phyloP scores from a whole-genome alignment of 2,113 vertebrate genomes.

The Pluvianellus socialis region DNA sequence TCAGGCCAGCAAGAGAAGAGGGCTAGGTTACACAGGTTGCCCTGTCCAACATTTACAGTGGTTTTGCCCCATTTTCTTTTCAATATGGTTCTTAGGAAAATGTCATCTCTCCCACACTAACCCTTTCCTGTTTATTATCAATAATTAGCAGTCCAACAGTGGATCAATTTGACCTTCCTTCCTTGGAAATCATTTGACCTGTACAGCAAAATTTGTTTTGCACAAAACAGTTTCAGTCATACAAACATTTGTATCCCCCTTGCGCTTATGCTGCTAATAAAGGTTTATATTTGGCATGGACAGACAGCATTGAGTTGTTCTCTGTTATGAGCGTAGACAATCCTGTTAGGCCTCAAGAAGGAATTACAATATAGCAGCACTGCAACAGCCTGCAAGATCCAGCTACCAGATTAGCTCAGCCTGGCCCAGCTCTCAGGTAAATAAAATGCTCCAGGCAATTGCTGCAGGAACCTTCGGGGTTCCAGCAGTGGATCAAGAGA shows the following conservation, averaged over 20 bases:
- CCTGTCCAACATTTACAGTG: neutral
- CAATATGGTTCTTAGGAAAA: neutral
- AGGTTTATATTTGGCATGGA: slow-evolving; percentile 27
- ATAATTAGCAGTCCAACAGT: neutral
- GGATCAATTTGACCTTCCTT: neutral
- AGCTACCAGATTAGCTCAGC: neutral
- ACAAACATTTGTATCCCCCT: neutral
- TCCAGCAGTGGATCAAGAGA: neutral
- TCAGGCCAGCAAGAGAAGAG: neutral
- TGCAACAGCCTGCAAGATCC: neutral
- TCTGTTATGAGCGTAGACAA: neutral
- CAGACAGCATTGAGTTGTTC: neutral
- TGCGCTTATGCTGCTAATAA: slow-evolving; percentile 7
- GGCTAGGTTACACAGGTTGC: neutral
- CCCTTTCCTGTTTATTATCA: neutral
- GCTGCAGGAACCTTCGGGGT: neutral
- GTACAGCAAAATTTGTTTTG: neutral
- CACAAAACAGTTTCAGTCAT: neutral
- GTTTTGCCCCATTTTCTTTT: neutral
- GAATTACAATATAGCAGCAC: neutral
- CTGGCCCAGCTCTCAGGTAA: neutral
- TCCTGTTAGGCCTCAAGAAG: neutral
- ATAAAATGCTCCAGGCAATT: neutral
- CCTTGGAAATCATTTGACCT: neutral
- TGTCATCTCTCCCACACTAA: neutral